Percentiles rank a stretch among this genome's conserved stretches.
Conservation (phyloP, 1,140 invertebrate species). For the Yoshiicerus persimilis region DNA sequence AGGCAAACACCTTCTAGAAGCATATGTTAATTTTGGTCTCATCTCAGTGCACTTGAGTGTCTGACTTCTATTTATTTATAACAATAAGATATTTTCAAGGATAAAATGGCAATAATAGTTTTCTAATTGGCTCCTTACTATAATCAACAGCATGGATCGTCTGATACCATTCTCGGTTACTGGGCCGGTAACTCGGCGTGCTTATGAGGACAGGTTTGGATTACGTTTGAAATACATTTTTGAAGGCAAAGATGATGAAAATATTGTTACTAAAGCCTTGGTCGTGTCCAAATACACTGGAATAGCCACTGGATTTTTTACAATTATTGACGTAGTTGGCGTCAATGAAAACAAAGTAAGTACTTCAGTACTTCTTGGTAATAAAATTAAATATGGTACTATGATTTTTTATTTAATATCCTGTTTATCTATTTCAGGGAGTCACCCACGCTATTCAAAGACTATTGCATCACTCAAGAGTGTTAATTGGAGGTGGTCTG, state of each 20-base stretch:
- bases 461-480: background rate
- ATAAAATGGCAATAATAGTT: too few relatives aligned
- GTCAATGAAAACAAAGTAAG: background rate
- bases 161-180: too few relatives aligned
- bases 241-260: conserved; percentile 38
- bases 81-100: too few relatives aligned
- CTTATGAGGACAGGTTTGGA: background rate
- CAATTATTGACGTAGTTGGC: background rate
- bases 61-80: too few relatives aligned
- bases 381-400: background rate
- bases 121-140: too few relatives aligned
- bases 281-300: conserved; percentile 27
- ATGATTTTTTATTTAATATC: background rate
- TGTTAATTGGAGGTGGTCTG: conserved; percentile 32
- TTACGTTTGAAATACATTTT: background rate
- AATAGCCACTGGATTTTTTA: background rate
- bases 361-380: background rate
- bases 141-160: too few relatives aligned
- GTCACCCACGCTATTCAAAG: background rate
- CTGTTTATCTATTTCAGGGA: background rate
- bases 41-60: too few relatives aligned
- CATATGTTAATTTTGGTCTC: too few relatives aligned
- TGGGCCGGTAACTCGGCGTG: background rate
- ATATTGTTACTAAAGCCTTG: conserved; percentile 22
- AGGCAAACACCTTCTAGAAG: too few relatives aligned